Evolutionary conservation across 2,888 invertebrate species (phyloP).

Genomic region (Limnephilus auricula): DNA sequence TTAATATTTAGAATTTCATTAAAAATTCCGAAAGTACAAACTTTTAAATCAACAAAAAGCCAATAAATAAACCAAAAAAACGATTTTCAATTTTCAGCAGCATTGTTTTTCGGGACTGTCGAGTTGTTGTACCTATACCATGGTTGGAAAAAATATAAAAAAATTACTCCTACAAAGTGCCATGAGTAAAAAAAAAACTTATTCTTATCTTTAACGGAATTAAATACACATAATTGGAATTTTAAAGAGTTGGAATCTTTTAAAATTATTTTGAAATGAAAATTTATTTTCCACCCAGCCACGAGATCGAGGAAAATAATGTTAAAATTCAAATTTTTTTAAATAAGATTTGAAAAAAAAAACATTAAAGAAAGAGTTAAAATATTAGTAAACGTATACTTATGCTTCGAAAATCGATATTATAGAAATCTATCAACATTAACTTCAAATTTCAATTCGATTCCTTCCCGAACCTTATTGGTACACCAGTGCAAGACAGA

Average conservation of each 20-base stretch:
- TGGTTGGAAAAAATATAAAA: no score
- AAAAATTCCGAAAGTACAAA: no score
- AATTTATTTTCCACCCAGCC: conserved; percentile 46
- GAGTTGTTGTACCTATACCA: no score
- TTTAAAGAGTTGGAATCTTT: background rate
- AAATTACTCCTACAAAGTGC: no score
- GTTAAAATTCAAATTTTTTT: background rate
- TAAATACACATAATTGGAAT: background rate
- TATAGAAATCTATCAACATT: background rate
- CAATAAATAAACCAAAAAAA: no score
- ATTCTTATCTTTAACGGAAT: background rate
- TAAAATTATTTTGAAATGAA: background rate
- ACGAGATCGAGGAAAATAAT: conserved; percentile 38
- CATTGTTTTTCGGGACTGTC: no score
- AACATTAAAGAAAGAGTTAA: background rate
- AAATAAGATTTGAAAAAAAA: background rate
- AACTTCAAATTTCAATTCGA: background rate
- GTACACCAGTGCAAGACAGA: background rate
- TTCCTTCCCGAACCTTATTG: background rate
- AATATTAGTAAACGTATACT: background rate
- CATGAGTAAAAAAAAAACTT: no score
- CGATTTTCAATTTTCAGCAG: no score
- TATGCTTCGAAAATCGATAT: background rate
- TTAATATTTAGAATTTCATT: no score
- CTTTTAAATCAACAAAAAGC: no score